Base-by-base conservation (phyloP, 2,797 vertebrate genomes). In the Sebastes nivosus region DNA sequence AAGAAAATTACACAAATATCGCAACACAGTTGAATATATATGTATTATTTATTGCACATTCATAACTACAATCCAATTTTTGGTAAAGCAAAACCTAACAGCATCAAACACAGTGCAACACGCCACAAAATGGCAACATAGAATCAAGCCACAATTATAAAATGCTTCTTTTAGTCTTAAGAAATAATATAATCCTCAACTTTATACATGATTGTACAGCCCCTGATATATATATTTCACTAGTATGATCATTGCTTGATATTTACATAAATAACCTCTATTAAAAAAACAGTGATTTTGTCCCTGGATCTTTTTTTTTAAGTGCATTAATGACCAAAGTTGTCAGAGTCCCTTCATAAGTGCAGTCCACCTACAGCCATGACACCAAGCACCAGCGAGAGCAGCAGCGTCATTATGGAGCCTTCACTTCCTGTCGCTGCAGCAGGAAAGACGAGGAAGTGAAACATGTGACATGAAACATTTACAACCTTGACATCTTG, bases 11-110 rank as follows among this genome's bases (percentile, higher is more conserved):
- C 11, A 65, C 18, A 50, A 30, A 63, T 30, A 38, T 32, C 11
- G 65, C 13, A 77, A 12, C 67, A 38, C 16, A n/a, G 8, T 8
- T 18, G 8, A 75, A 64, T 12, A 71, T 4, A 74, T 5, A 2
- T 18, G 18, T 20, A 54, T 22, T 54, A 3, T 90, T 93, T 87
- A 89, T 88, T 91, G 36, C 57, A 89, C 86, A 88, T 82, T 90
- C 36, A 67, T 25, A 71, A 52, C 10, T 29, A 30, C 29, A 66
- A 64, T 76, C 1, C 66, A 67, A 77, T 75, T 83, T 89, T 91
- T 91, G 42, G 42, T 46, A 46, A 18, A 46, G 58, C 38, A 70
- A 73, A 65, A 72, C 12, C 11, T 18, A 60, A 81, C 14, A 30
- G 11, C 2, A 65, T n/a, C 6, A 25, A 82, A 68, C 42, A 81